Conservation (phyloP, 2,797 vertebrate species). For the Emys orbicularis region DNA sequence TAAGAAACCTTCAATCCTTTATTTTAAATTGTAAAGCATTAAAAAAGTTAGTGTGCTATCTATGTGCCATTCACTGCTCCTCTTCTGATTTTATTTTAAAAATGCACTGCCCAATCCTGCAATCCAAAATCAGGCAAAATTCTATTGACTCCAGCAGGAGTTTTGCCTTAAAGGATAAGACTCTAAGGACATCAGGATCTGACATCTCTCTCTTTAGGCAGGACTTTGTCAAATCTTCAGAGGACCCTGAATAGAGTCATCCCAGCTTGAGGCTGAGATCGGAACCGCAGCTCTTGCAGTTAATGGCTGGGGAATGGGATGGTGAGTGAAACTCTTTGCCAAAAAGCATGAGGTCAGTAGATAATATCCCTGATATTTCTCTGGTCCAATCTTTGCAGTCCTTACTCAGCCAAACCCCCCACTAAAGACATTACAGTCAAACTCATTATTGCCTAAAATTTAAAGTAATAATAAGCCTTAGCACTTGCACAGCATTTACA, state of each 20-base stretch:
- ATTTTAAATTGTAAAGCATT: not conserved
- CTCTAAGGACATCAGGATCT: not conserved
- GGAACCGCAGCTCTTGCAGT: not conserved
- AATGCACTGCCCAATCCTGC: not conserved
- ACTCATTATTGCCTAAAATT: not conserved
- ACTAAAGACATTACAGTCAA: not conserved
- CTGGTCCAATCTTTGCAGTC: not conserved
- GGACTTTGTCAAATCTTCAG: not conserved
- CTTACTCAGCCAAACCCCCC: not conserved
- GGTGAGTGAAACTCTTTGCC: not conserved
- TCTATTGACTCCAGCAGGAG: not conserved
- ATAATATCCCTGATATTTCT: not conserved
- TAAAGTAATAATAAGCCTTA: not conserved
- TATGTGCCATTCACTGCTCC: not conserved
- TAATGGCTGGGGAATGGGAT: not conserved
- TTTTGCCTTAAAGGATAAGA: not conserved
- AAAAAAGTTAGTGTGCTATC: not conserved
- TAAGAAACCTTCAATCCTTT: not conserved
- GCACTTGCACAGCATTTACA: not conserved
- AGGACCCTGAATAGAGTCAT: not conserved
- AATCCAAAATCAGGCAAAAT: not conserved
- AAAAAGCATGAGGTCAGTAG: not conserved
- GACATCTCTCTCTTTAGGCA: not conserved
- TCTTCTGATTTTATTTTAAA: not conserved
- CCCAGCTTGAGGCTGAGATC: not conserved